These are phyloP conservation scores for Oscarella lobularis DNA, from an alignment of 37 sponge, comb jelly and placozoan species.

Conservation along the genomic window DNA sequence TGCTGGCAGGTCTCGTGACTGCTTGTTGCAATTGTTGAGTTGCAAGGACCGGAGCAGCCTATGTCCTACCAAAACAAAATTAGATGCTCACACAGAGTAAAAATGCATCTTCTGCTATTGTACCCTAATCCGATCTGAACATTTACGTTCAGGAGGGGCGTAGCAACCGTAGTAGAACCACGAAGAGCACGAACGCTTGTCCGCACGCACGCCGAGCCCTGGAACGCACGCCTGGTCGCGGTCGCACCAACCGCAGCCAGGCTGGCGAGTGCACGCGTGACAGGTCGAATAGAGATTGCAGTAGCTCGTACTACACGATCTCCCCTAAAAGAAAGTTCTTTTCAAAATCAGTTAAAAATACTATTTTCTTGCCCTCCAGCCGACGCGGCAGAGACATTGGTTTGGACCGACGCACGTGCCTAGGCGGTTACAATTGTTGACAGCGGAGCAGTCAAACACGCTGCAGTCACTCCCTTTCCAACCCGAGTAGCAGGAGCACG, in stretches of 20 bases:
- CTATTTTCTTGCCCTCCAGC: neutral
- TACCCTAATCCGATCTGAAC: neutral
- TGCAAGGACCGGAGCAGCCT: neutral
- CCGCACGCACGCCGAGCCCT: neutral
- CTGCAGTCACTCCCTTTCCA: neutral
- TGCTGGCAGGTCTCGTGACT: neutral
- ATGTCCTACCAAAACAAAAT: neutral
- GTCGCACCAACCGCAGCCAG: neutral
- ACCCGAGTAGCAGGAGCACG: neutral
- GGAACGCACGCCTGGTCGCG: neutral
- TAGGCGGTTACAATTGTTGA: neutral
- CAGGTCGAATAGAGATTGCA: neutral
- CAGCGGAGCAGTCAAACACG: neutral
- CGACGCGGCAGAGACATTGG: neutral
- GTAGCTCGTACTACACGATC: neutral
- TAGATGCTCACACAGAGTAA: neutral
- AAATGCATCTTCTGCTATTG: neutral
- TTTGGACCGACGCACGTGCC: neutral
- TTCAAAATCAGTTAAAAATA: neutral
- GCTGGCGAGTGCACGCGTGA: neutral
- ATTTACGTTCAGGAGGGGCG: neutral
- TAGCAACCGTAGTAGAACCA: neutral
- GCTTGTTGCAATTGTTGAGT: neutral
- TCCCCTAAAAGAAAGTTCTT: neutral
- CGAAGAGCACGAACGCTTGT: neutral